These are phyloP conservation scores for Macrotus californicus DNA, from an alignment of 2,113 vertebrate genomes.

Conservation along the genomic window DNA sequence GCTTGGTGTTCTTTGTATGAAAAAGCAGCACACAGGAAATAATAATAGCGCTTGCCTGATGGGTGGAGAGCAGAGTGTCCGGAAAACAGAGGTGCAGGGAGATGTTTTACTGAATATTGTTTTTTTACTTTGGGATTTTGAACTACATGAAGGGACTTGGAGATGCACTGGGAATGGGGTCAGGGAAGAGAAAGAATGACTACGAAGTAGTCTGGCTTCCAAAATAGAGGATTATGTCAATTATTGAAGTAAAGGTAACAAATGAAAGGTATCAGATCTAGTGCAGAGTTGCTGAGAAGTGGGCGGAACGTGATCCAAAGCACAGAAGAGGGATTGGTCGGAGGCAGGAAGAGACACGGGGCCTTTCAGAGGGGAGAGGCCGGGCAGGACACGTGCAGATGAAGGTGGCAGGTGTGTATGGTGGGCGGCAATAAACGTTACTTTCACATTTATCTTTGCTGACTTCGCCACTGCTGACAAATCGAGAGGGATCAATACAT, in stretches of 20 bases:
- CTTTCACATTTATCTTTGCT: neutral
- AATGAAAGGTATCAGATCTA: neutral
- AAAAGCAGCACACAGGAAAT: neutral
- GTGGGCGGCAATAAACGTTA: neutral
- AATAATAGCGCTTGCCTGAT: neutral
- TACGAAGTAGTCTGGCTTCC: neutral
- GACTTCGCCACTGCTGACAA: neutral
- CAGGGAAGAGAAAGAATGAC: neutral
- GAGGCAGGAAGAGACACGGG: neutral
- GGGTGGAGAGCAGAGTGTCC: too few species aligned
- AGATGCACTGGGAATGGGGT: neutral
- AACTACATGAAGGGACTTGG: neutral
- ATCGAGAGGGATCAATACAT: neutral
- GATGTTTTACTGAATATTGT: neutral
- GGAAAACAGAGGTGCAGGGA: neutral
- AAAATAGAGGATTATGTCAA: neutral
- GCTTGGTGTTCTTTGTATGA: neutral
- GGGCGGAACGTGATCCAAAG: neutral
- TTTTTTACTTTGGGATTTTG: neutral
- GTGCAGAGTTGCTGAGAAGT: neutral
- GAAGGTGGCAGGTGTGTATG: neutral
- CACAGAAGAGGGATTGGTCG: neutral
- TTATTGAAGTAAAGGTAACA: neutral
- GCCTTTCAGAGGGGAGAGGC: neutral
- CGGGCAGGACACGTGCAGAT: accelerated